Conservation (phyloP, 1,140 invertebrate species). For the Drosophila azteca region DNA sequence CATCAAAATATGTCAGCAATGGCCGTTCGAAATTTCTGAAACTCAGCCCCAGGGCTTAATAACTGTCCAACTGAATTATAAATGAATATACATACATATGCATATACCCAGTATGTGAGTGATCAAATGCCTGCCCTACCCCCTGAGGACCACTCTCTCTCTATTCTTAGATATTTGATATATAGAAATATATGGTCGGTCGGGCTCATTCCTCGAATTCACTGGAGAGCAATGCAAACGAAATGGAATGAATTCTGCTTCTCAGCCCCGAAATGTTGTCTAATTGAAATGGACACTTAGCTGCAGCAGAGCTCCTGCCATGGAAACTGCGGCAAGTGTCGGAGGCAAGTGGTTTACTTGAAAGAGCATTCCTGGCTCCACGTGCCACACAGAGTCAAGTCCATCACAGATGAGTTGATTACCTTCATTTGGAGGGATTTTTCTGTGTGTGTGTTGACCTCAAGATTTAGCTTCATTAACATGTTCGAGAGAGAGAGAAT, state of each 20-base stretch:
- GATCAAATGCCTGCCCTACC: constrained; percentile 24
- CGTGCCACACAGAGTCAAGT: too few species aligned
- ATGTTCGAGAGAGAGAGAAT: constrained; percentile 13
- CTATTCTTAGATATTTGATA: constrained; percentile 11
- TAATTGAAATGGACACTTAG: constrained; percentile 46
- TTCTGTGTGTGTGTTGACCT: not conserved
- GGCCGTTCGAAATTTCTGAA: constrained; percentile 44
- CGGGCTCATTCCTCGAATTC: constrained; percentile 5
- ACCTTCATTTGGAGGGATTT: not conserved
- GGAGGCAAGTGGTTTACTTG: not conserved
- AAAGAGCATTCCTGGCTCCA: not conserved
- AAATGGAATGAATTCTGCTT: constrained; percentile 6
- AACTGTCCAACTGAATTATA: constrained; percentile 52
- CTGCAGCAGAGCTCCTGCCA: not conserved
- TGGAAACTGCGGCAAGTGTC: not conserved
- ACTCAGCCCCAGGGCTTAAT: constrained; percentile 35
- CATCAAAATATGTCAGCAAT: constrained; percentile 37
- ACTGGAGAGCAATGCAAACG: constrained; percentile 13
- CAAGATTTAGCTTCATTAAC: not conserved
- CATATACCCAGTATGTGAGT: not conserved
- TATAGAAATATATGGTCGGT: not conserved
- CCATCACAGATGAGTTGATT: too few species aligned
- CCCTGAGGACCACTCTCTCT: not conserved
- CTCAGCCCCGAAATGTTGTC: constrained; percentile 14
- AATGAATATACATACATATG: constrained; percentile 32